Percentiles rank a stretch among this genome's conserved stretches.
Evolutionary conservation across 2,797 vertebrate genomes (phyloP).

Genomic region (Neomorphus geoffroyi): DNA sequence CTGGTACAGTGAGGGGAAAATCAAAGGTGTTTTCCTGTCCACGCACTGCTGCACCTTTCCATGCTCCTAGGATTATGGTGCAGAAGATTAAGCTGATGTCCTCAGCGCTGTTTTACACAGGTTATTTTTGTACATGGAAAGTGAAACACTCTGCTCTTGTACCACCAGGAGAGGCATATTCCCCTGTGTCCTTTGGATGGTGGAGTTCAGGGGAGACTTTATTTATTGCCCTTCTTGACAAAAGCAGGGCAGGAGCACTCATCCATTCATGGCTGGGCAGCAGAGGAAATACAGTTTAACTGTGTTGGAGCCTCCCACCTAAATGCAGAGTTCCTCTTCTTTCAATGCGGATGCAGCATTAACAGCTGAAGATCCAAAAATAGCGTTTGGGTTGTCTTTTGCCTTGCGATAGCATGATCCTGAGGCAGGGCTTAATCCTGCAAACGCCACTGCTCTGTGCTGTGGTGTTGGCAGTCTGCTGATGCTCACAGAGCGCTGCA

Average conservation of each 20-base stretch:
- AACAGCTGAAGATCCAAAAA: background rate
- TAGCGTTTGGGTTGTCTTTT: background rate
- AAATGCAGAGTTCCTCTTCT: background rate
- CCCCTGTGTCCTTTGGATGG: background rate
- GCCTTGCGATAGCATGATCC: background rate
- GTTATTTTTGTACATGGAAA: background rate
- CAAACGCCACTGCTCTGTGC: rapidly evolving
- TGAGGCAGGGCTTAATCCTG: background rate
- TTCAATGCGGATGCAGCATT: background rate
- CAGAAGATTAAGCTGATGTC: constrained; percentile 26
- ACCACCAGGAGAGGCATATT: background rate
- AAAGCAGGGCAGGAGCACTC: background rate
- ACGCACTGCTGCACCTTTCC: background rate
- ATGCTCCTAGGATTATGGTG: background rate
- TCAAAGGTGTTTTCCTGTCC: background rate
- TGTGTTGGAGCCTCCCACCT: background rate
- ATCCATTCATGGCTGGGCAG: rapidly evolving
- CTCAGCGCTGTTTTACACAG: background rate
- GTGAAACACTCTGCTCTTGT: background rate
- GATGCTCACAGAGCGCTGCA: background rate
- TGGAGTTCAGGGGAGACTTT: background rate
- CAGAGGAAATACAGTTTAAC: background rate
- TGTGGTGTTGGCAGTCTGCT: background rate
- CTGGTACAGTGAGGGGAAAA: rapidly evolving
- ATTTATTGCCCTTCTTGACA: background rate